These are phyloP conservation scores for Nomada hirtipes DNA, from an alignment of 2,888 invertebrate species.

Conservation along the genomic window DNA sequence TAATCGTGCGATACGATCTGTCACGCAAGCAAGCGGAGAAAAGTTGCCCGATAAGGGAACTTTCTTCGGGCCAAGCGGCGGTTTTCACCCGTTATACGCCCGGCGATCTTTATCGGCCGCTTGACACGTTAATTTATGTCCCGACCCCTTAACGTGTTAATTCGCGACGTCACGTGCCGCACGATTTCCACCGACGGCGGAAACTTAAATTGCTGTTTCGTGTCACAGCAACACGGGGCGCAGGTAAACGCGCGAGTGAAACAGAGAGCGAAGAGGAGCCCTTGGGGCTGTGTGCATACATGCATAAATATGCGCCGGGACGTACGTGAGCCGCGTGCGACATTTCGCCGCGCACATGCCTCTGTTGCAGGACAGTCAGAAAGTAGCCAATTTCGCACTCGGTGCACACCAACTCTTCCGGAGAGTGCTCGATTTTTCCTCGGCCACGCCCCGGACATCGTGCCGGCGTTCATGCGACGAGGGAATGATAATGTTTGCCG, in stretches of 20 bases:
- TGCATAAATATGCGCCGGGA: conserved; percentile 62
- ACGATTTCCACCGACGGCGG: conserved; percentile 70
- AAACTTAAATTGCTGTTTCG: conserved; percentile 80
- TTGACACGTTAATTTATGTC: conserved; percentile 72
- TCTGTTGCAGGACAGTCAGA: conserved; percentile 34
- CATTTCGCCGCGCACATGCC: conserved; percentile 49
- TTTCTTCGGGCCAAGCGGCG: conserved; percentile 40
- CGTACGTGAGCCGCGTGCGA: conserved; percentile 61
- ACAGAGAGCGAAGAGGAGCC: not conserved
- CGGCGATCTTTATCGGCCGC: conserved; percentile 57
- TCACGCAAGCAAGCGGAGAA: conserved; percentile 40
- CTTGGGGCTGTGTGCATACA: conserved; percentile 50
- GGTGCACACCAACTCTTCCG: conserved; percentile 45
- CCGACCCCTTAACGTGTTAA: conserved; percentile 77
- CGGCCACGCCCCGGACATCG: not conserved
- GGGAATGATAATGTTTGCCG: conserved; percentile 23
- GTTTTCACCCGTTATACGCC: conserved; percentile 24
- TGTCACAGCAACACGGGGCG: conserved; percentile 63
- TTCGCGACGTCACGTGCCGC: conserved; percentile 77
- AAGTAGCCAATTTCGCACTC: conserved; percentile 59
- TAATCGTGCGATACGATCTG: conserved; percentile 53
- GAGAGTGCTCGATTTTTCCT: conserved; percentile 37
- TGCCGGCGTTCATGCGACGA: not conserved
- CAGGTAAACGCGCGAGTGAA: not conserved
- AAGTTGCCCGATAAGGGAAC: conserved; percentile 52